Evolutionary conservation across 2,113 vertebrate species (phyloP).

Genomic region (Sinocyclocheilus grahami): DNA sequence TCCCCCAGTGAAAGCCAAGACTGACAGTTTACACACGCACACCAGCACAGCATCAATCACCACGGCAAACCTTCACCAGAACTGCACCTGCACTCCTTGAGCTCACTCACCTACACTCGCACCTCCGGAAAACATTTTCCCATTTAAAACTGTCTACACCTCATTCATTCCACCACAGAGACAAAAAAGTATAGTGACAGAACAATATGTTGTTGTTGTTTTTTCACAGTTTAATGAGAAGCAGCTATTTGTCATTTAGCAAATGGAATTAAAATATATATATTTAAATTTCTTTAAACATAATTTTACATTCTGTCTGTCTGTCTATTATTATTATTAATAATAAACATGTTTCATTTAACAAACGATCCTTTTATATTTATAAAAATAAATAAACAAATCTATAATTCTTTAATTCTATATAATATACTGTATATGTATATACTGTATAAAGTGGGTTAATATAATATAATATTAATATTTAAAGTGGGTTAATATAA

Average conservation of each 20-base stretch:
- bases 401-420: not conserved
- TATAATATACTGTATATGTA: no score
- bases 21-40: conserved; percentile 1
- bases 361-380: not conserved
- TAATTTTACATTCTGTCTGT: no score
- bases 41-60: not conserved
- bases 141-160: conserved; percentile 18
- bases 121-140: conserved; percentile 17
- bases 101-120: not conserved
- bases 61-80: not conserved
- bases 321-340: no score
- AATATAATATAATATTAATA: no score
- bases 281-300: no score
- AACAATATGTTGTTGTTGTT: not conserved
- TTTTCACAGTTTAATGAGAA: no score
- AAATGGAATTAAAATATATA: not conserved
- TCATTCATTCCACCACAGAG: not conserved
- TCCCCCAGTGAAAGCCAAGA: not conserved
- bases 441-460: no score
- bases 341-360: no score
- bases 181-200: not conserved
- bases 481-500: no score
- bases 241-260: not conserved
- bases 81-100: conserved; percentile 1
- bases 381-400: not conserved